Base-by-base conservation (phyloP, 2,888 invertebrate genomes). In the Acanthosepion pharaonis region DNA sequence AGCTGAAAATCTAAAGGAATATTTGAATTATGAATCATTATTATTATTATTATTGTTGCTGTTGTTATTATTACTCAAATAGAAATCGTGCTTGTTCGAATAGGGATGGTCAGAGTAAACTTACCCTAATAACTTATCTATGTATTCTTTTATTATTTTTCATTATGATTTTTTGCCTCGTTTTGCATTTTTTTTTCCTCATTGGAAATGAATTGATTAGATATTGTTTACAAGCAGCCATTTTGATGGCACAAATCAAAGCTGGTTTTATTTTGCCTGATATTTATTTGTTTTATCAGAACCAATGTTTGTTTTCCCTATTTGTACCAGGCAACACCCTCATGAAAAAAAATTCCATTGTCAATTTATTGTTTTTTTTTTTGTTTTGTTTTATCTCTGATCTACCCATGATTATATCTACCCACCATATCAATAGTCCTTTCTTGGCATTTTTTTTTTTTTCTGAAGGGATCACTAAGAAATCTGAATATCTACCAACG, bases 171-270 rank as follows among this genome's bases (percentile, higher is more conserved):
- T 28, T 33, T 33, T 33, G 3, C 18, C n/a, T n/a, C 15, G 2
- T n/a, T 78, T n/a, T n/a, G n/a, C n/a, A 3, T n/a, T 78, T 78
- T 78, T n/a, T 42, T 78, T 78, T 78, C 15, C 78, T 78, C 78
- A 78, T 78, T 78, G 78, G 78, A 78, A 78, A 78, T 78, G 78
- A 78, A 78, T 78, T 78, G 78, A 78, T 78, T 78, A 78, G 33
- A 78, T 78, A 78, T 78, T 78, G 78, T 78, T 78, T 78, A 78
- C 78, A 78, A 78, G 78, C 78, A 33, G n/a, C 78, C 78, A 78
- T 78, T 78, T 78, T 78, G 78, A 78, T 78, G 78, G 78, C 78
- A 78, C 78, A 78, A 78, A 78, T 78, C 78, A 78, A 78, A 78
- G 78, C n/a, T 78, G 78, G 78, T 78, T 78, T 78, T 78, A 78